Evolutionary conservation across 2,888 invertebrate genomes (phyloP).

Genomic region (Euplagia quadripunctaria): DNA sequence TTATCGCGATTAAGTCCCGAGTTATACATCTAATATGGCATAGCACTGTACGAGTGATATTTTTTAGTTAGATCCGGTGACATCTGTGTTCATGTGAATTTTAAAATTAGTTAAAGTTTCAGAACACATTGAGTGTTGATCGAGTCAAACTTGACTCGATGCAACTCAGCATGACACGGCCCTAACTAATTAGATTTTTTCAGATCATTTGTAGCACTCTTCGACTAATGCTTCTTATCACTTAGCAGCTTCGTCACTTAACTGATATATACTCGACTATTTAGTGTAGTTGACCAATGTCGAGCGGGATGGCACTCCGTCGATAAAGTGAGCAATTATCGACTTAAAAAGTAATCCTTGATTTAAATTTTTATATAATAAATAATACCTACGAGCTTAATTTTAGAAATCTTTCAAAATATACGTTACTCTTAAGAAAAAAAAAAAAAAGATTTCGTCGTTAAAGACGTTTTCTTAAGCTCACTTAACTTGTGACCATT

Average conservation of each 20-base stretch:
- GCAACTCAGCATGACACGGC: not conserved
- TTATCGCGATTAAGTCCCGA: not conserved
- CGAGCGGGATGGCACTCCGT: not conserved
- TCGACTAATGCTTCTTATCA: conserved; percentile 27
- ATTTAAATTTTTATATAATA: too few species aligned
- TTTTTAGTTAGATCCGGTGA: not conserved
- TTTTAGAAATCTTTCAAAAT: too few species aligned
- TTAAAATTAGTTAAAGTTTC: not conserved
- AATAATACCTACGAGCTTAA: too few species aligned
- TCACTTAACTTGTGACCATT: too few species aligned
- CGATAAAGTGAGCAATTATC: not conserved
- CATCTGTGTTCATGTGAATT: not conserved
- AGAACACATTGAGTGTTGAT: too few species aligned
- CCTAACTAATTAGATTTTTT: conserved; percentile 3
- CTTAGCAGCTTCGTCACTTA: conserved; percentile 31
- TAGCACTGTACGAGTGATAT: not conserved
- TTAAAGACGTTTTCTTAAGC: too few species aligned
- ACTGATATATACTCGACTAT: conserved; percentile 4
- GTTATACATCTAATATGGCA: not conserved
- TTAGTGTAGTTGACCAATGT: conserved; percentile 12
- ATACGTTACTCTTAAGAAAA: not conserved
- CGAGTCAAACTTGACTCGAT: not conserved
- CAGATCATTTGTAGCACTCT: conserved; percentile 13
- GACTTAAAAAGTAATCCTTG: not conserved
- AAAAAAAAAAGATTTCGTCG: too few species aligned